A percentile compares a stretch with the other conserved stretches of the same genome.
phyloP scores from a whole-genome alignment of 2,113 vertebrate genomes.

The Tupaia chinensis region DNA sequence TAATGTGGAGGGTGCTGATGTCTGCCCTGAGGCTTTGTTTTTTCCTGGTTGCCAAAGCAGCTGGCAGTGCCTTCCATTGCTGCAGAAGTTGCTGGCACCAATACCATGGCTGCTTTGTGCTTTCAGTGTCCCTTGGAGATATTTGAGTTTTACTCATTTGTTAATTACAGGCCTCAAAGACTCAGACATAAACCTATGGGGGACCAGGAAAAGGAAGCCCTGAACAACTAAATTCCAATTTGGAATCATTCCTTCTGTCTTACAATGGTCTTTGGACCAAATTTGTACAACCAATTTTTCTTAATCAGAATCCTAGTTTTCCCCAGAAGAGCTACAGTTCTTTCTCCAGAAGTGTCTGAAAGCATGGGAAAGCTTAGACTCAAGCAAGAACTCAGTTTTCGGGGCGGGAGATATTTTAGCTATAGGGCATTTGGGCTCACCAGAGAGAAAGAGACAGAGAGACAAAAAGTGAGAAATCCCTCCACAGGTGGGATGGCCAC shows the following conservation, averaged over 20 bases:
- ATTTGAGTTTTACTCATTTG: conserved; percentile 23
- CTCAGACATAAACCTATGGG: background rate
- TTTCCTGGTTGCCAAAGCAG: background rate
- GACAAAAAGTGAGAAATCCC: no score
- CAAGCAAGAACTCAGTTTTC: conserved; percentile 4
- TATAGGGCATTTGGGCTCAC: no score
- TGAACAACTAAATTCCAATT: background rate
- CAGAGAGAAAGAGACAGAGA: no score
- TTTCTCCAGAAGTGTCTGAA: background rate
- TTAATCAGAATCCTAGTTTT: conserved; percentile 35
- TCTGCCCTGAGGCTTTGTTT: background rate
- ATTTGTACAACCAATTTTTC: background rate
- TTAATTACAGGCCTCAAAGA: conserved; percentile 57
- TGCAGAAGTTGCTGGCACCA: background rate
- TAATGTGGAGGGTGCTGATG: background rate
- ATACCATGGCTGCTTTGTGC: background rate
- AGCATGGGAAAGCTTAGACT: background rate
- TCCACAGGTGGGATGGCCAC: no score
- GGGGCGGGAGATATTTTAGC: no score
- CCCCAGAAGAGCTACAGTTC: background rate
- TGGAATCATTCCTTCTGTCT: background rate
- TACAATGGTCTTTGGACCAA: background rate
- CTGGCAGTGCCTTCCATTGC: background rate
- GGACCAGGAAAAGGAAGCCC: background rate
- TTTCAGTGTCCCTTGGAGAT: background rate